Evolutionary conservation across 1,140 invertebrate species (phyloP).

Genomic region (Drosophila grimshawi): DNA sequence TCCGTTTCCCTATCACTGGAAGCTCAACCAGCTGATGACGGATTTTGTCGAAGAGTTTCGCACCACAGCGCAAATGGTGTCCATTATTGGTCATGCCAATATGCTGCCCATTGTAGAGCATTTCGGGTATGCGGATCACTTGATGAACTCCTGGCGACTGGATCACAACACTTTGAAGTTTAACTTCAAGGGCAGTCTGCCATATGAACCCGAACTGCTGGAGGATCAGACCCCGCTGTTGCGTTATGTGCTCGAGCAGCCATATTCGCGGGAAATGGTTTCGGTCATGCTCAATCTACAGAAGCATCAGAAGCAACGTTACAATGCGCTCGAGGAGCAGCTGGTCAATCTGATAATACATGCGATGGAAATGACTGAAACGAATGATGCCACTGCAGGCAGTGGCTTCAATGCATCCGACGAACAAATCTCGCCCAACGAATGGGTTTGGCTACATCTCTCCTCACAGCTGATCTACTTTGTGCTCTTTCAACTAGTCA

Average conservation of each 20-base stretch:
- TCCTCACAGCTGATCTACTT: slow-evolving; percentile 98
- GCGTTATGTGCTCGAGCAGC: slow-evolving; percentile 96
- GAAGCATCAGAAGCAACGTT: slow-evolving; percentile 92
- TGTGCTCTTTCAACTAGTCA: slow-evolving; percentile 96
- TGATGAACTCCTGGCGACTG: slow-evolving; percentile 96
- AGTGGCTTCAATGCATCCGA: slow-evolving; percentile 78
- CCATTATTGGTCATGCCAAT: slow-evolving; percentile 94
- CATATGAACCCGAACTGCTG: slow-evolving; percentile 95
- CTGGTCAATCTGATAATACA: slow-evolving; percentile 95
- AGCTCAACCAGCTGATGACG: slow-evolving; percentile 92
- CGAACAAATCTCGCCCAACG: slow-evolving; percentile 73
- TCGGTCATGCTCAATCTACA: slow-evolving; percentile 97
- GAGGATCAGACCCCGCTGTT: slow-evolving; percentile 95
- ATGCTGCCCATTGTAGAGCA: slow-evolving; percentile 97
- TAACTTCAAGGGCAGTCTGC: slow-evolving; percentile 94
- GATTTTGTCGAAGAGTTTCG: slow-evolving; percentile 96
- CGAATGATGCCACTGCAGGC: slow-evolving; percentile 84
- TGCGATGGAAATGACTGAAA: slow-evolving; percentile 96
- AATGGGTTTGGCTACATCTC: slow-evolving; percentile 95
- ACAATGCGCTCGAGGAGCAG: slow-evolving; percentile 95
- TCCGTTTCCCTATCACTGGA: slow-evolving; percentile 96
- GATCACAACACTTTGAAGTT: slow-evolving; percentile 95
- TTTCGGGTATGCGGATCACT: slow-evolving; percentile 94
- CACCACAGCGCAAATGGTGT: slow-evolving; percentile 96
- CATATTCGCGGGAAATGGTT: slow-evolving; percentile 98